phyloP scores from a whole-genome alignment of 2,113 vertebrate species.

The Oenanthe oenanthe region DNA sequence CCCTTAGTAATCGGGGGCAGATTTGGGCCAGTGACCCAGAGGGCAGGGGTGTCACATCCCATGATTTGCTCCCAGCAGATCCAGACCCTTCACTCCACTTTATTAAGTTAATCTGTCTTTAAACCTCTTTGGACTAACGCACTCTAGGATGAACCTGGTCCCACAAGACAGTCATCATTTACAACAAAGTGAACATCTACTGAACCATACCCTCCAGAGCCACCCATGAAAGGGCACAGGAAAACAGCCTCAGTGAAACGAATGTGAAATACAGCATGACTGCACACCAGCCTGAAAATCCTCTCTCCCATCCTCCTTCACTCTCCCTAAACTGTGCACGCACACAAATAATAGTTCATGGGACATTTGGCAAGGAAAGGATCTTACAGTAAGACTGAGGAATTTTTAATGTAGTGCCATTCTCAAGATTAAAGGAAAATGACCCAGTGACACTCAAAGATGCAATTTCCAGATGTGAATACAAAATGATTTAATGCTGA shows the following conservation, averaged over 20 bases:
- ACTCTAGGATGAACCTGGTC: conserved; percentile 31
- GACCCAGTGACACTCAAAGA: conserved; percentile 55
- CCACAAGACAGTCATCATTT: conserved; percentile 23
- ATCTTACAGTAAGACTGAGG: conserved; percentile 56
- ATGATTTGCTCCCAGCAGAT: background rate
- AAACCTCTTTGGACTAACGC: background rate
- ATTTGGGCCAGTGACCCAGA: conserved; percentile 3
- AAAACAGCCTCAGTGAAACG: background rate
- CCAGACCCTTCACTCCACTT: background rate
- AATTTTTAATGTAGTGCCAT: conserved; percentile 66
- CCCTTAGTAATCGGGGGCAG: background rate
- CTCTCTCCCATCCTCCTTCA: background rate
- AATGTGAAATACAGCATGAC: background rate
- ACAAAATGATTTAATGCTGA: conserved; percentile 47
- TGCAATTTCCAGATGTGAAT: conserved; percentile 69
- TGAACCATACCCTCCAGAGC: conserved; percentile 40
- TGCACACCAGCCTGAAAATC: background rate
- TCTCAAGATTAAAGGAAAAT: conserved; percentile 65
- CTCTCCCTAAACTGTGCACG: background rate
- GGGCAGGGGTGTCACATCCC: background rate
- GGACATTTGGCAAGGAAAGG: conserved; percentile 58
- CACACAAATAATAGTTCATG: conserved; percentile 63
- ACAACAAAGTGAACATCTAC: conserved; percentile 17
- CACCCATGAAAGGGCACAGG: background rate
- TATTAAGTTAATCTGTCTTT: conserved; percentile 54